Evolutionary conservation across 2,888 invertebrate species (phyloP), one percentile per base, ranked within the genome.

Genomic region (Plemyria rubiginata): DNA sequence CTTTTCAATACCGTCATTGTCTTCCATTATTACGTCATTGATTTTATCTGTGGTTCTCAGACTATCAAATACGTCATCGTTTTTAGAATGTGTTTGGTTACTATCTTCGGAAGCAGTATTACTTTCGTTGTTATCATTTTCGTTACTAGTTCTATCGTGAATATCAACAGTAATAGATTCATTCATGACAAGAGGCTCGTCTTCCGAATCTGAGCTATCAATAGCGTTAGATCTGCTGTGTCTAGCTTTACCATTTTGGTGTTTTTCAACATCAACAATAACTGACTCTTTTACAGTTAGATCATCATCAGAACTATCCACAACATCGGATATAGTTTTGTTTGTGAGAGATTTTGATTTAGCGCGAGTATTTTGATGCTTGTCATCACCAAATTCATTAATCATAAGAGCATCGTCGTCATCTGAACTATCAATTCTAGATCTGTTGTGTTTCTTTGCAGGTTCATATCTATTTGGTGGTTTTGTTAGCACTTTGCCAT

Each of bases 161-260:
- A 54, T 48, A 52, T 63, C 63, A 7, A 63, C 59, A 48, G 49
- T 29, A 9, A 63, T 63, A 15, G 76, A 67, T 65, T 79, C 67
- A 62, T 77, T 79, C 7, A 79, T 70, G 50, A 69, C 59, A 13
- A 65, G 56, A 2, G 70, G 60, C 48, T 78, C 77, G 55, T 69
- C 81, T 46, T 85, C 82, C 12, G 52, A 38, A 46, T 78, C 80
- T 16, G 79, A 77, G 63, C 74, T 74, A 46, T 70, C 67, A 12
- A 70, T 68, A 29, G 66, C 46, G 54, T 67, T 64, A 4, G 67
- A 65, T 59, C 60, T 69, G 54, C 65, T 61, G 12, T 55, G 15
- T 11, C 11, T 45, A 4, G 16, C 16, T 22, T 43, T 22, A 50
- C 2, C 8, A 11, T 15, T 41, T 8, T 62, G 38, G 15, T 54